phyloP scores from a whole-genome alignment of 2,797 vertebrate genomes.

The Vireo griseus region DNA sequence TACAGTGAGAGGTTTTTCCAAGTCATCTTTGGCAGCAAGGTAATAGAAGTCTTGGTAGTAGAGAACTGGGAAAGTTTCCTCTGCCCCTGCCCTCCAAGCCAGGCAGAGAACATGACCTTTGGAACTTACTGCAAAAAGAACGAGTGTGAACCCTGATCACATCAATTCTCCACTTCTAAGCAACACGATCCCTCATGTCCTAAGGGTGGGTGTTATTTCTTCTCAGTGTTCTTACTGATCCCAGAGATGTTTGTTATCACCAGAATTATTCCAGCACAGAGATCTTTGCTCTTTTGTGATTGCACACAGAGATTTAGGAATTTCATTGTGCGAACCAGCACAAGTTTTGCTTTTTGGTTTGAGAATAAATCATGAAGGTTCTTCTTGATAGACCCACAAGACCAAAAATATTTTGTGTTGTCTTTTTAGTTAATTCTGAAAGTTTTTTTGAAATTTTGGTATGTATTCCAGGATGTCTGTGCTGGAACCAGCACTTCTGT shows the following conservation, averaged over 20 bases:
- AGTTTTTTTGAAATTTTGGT: not conserved
- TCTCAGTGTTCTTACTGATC: not conserved
- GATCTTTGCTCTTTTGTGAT: not conserved
- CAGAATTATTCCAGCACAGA: not conserved
- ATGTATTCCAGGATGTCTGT: not conserved
- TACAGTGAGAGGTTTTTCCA: accelerated
- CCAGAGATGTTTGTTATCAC: not conserved
- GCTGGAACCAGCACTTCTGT: not conserved
- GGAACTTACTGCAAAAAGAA: not conserved
- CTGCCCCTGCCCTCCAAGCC: accelerated
- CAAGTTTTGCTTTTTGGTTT: not conserved
- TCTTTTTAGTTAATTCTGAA: not conserved
- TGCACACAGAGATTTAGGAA: not conserved
- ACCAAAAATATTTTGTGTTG: not conserved
- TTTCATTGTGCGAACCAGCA: not conserved
- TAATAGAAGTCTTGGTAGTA: not conserved
- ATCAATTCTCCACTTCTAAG: not conserved
- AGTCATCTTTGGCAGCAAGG: not conserved
- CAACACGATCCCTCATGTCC: accelerated
- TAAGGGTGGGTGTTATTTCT: not conserved
- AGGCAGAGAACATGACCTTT: not conserved
- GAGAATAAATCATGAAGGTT: not conserved
- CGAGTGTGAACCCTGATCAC: not conserved
- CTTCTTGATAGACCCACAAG: not conserved
- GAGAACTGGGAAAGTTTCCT: not conserved